A percentile compares a stretch with the other conserved stretches of the same genome.
Conservation (phyloP, 2,113 vertebrate genomes). For the Thryonomys swinderianus region DNA sequence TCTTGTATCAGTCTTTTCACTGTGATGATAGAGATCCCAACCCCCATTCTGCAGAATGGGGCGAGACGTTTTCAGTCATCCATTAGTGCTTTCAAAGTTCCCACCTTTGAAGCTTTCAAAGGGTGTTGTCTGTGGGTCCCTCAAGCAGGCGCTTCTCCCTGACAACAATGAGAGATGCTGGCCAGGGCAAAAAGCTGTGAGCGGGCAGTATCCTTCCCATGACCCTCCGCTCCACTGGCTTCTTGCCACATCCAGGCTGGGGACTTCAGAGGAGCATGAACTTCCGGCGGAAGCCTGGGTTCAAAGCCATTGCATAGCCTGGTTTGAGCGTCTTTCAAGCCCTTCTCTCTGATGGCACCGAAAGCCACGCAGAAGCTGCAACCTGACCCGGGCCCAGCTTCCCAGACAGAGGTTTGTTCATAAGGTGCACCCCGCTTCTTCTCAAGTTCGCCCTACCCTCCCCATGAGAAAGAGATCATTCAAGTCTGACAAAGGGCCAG, state of each 20-base stretch:
- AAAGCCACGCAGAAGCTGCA: slow-evolving; percentile 81
- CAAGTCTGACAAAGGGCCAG: slow-evolving; percentile 88
- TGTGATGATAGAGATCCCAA: not conserved
- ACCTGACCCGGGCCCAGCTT: slow-evolving; percentile 84
- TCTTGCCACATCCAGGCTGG: not conserved
- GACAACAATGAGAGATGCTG: not conserved
- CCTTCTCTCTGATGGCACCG: slow-evolving; percentile 79
- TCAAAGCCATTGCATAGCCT: slow-evolving; percentile 71
- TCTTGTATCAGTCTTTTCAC: not conserved
- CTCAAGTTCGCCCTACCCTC: slow-evolving; percentile 90
- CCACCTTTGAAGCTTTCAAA: not conserved
- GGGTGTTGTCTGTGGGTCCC: not conserved
- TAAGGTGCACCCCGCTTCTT: slow-evolving; percentile 88
- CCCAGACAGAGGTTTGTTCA: slow-evolving; percentile 89
- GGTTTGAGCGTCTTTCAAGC: slow-evolving; percentile 86
- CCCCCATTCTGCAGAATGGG: slow-evolving; percentile 39
- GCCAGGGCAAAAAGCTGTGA: not conserved
- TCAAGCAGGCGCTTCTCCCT: not conserved
- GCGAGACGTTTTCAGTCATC: not conserved
- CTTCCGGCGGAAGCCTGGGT: slow-evolving; percentile 53
- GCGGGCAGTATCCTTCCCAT: not conserved
- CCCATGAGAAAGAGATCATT: slow-evolving; percentile 89
- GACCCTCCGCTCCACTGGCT: slow-evolving; percentile 22
- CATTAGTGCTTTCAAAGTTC: not conserved
- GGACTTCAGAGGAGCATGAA: not conserved